Base-by-base conservation (phyloP, 2,888 invertebrate species). In the Coelinius sp. region DNA sequence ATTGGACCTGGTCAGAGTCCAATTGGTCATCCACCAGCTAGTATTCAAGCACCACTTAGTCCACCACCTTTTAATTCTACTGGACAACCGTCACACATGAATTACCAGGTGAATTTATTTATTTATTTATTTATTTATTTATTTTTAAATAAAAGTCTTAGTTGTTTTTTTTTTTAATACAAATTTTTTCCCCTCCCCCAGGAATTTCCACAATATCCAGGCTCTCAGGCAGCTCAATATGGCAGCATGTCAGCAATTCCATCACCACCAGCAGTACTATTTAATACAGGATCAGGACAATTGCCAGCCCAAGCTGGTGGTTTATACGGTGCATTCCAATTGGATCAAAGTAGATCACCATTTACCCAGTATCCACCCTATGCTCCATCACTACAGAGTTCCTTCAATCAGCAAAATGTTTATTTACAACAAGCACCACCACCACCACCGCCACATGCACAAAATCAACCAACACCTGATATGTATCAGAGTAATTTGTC, bases 221-320 rank as follows among this genome's bases (percentile, higher is more conserved):
- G 86, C 27, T 84, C 86, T 49, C 88, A 88, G 74, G 84, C 86
- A 59, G 90, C 90, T 1, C 94, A 94, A 73, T 95, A 93, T 81
- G 94, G 94, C 68, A 92, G 92, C 63, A 92, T 96, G 85, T 93
- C 95, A 20, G 94, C 95, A 27, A 95, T 96, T 76, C 96, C 96
- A 35, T 96, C 95, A 68, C 96, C 96, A 17, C 94, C 94, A 22
- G 94, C 94, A 12, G 93, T 95, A 68, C 89, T 94, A 73, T 95
- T 94, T 83, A 95, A 95, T 86, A 94, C 95, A 31, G 93, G 94
- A 53, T 87, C 88, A 2, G 92, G 91, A 56, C 91, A 91, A 81
- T 88, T 94, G 80, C 92, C 90, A 53, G 92, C 92, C 76, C 94
- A 93, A 84, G 85, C 87, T 12, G 93, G 92, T 79, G 92, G 94